Evolutionary conservation across 2,113 vertebrate species (phyloP).

Genomic region (Pycnonotus jocosus): DNA sequence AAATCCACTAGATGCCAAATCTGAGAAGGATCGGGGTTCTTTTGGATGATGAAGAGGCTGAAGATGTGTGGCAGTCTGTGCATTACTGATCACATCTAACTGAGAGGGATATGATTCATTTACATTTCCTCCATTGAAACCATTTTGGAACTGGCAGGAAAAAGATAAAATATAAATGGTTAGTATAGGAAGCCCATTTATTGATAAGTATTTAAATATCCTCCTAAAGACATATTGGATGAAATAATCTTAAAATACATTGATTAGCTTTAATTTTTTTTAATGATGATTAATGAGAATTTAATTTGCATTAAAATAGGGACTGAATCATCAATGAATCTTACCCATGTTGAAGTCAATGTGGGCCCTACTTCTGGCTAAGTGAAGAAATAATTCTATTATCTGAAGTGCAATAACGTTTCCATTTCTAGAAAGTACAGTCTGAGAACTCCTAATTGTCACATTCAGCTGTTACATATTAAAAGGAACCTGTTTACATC

Average conservation of each 20-base stretch:
- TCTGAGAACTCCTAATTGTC: neutral
- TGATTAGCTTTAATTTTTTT: neutral
- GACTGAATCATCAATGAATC: neutral
- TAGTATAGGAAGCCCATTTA: neutral
- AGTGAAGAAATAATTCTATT: neutral
- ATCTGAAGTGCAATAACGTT: neutral
- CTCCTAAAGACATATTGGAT: neutral
- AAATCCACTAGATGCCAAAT: constrained; percentile 73
- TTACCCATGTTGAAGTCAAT: neutral
- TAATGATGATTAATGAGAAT: neutral
- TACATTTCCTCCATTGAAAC: constrained; percentile 62
- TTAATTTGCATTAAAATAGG: neutral
- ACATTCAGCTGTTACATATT: neutral
- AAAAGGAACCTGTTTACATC: neutral
- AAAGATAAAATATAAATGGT: constrained; percentile 10
- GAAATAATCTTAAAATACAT: neutral
- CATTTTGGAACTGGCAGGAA: constrained; percentile 70
- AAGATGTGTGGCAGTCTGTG: constrained; percentile 53
- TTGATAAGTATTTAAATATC: neutral
- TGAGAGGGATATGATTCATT: constrained; percentile 67
- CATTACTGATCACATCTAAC: constrained; percentile 52
- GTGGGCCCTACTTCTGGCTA: neutral
- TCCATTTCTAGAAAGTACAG: neutral
- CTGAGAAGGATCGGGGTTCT: constrained; percentile 70
- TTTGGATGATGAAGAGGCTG: constrained; percentile 65